phyloP scores from a whole-genome alignment of 2,113 vertebrate species.

The Cynopterus brachyotis region DNA sequence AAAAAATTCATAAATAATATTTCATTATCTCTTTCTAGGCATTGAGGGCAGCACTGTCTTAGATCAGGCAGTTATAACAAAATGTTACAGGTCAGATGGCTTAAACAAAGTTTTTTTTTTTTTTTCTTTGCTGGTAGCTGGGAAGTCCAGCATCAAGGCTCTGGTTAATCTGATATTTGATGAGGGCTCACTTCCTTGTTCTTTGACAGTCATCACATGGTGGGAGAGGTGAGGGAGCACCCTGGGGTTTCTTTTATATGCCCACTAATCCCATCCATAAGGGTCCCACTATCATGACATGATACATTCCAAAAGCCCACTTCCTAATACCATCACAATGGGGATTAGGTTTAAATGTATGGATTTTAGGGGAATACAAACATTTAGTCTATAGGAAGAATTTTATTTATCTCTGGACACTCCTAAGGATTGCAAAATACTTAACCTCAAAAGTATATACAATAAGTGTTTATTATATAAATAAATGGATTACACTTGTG shows the following conservation, averaged over 20 bases:
- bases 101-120: not conserved
- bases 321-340: not conserved
- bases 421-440: not conserved
- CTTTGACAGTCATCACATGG: too few relatives aligned
- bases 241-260: not conserved
- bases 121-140: not conserved
- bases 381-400: not conserved
- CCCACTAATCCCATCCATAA: not conserved
- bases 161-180: not conserved
- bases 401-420: not conserved
- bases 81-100: not conserved
- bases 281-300: not conserved
- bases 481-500: not conserved
- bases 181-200: not conserved
- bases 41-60: not conserved
- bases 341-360: not conserved
- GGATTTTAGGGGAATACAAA: not conserved
- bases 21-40: not conserved
- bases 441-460: not conserved
- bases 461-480: not conserved
- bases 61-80: not conserved
- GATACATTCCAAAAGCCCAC: not conserved
- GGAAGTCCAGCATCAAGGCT: not conserved
- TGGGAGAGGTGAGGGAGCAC: not conserved
- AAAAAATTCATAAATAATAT: not conserved